Evolutionary conservation across 1,140 invertebrate species (phyloP), one percentile per base, ranked within the genome.

Genomic region (Heliconius hewitsoni): DNA sequence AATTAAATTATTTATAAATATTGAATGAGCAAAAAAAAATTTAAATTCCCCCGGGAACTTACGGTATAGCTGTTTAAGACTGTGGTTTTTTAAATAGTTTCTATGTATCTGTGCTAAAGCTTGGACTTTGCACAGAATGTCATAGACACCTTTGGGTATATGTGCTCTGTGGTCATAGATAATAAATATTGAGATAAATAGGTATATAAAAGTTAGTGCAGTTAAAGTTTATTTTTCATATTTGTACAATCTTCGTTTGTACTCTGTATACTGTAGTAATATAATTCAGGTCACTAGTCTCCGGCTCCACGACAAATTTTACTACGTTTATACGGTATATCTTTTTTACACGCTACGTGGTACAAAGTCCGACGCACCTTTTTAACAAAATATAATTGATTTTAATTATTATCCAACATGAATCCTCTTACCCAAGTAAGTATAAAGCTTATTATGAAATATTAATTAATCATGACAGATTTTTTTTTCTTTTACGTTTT

Each of bases 371-470:
- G 27, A 66, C 60, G 27, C 30, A 27, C 27, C 27, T 30, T 66
- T 66, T 16, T 16, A 66, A 2, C 23, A 30, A 66, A 66, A 66
- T 30, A 66, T 8, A 57, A 13, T 30, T 66, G 27, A 4, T 30
- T 66, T 66, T 30, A 30, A 30, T 9, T 60, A 60, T 66, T 16
- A 16, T 27, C 11, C 60, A 13, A 66, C 46, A 88, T 88, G 87
- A 88, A 88, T 83, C 87, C 87, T 60, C 57, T 88, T 9, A 81
- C 77, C 16, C 83, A 88, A 82, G 87, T 88, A 74, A 83, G 85
- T 83, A 73, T n/a, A 78, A 66, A 66, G 11, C 13, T 66, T 66
- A 27, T 66, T 23, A 57, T 57, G 8, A 23, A 66, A 66, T 16
- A 18, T 27, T 27, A 66, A 66, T 27, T 30, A 30, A 27, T 27